A percentile compares a stretch with the other conserved stretches of the same genome.
Evolutionary conservation across 2,113 vertebrate species (phyloP).

Genomic region (Nibea coibor): DNA sequence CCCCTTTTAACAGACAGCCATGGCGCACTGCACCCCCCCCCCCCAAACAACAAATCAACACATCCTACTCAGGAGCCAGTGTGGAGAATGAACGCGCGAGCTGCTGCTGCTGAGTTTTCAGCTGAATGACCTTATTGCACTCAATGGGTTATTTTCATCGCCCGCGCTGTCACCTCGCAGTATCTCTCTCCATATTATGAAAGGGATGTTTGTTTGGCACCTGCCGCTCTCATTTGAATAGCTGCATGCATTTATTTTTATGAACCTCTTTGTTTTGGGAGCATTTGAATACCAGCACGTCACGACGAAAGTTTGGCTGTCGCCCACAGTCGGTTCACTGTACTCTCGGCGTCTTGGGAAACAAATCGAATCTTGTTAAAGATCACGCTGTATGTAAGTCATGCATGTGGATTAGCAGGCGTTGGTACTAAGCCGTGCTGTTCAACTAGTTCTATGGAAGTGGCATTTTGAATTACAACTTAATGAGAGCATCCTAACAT

Average conservation of each 20-base stretch:
- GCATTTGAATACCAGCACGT: constrained; percentile 18
- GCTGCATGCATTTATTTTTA: constrained; percentile 10
- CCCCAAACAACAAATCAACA: constrained; percentile 9
- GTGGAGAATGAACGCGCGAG: background rate
- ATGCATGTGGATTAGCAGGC: fast-evolving
- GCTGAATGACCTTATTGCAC: constrained; percentile 1
- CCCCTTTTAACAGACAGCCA: constrained; percentile 15
- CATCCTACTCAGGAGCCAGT: background rate
- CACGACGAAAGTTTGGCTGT: background rate
- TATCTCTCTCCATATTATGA: background rate
- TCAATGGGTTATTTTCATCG: background rate
- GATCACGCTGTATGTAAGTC: background rate
- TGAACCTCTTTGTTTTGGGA: background rate
- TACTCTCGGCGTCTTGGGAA: background rate
- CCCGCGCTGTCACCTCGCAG: background rate
- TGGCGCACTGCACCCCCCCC: constrained; percentile 52
- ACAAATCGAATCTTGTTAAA: background rate
- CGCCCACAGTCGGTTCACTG: background rate
- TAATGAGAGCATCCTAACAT: background rate
- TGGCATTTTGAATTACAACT: constrained; percentile 2
- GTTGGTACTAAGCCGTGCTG: background rate
- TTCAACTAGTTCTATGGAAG: background rate
- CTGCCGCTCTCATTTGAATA: constrained; percentile 35
- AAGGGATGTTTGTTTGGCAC: background rate
- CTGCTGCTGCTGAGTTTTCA: constrained; percentile 4